Base-by-base conservation (phyloP, 2,113 vertebrate genomes). In the Pterocles burchelli region DNA sequence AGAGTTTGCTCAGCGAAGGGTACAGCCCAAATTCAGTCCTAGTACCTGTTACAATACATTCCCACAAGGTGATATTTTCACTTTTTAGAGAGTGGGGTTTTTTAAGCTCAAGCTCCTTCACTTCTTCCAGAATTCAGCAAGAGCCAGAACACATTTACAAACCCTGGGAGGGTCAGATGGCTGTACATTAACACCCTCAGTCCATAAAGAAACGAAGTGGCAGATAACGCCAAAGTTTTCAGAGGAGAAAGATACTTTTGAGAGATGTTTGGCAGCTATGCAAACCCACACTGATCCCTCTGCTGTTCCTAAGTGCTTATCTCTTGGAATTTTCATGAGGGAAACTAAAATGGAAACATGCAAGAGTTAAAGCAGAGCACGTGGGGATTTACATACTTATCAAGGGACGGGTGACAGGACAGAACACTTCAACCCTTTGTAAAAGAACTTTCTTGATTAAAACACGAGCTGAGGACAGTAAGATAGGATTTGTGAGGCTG, bases 91-190 rank as follows among this genome's bases (percentile, higher is more conserved):
- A 24, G 73, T 21, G 49, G 13, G 0, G 11, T 22, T 71, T 92
- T 88, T 52, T 52, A 70, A 89, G 79, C 55, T 83, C 25, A 43
- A 80, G 55, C 63, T 90, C 67, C 46, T 81, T 89, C 18, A 41
- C 54, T 82, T 68, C 84, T 89, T 89, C 67, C 85, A 94, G 80
- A 91, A 78, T 48, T 84, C 81, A 78, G 28, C 26, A 43, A 24
- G 49, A 87, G 89, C 79, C 94, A 84, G 89, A 91, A 81, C 54
- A 70, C n/a, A 43, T 84, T 88, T 80, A 18, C 65, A 95, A 79
- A 31, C 36, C 29, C 36, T 36, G 48, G 2, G 45, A 88, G 77
- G 67, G 76, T 87, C 65, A 63, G 72, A 63, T 13, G 83, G 34
- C 46, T 8, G 55, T 2, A 80, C 5, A 0, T 72, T 79, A 67